phyloP scores from a whole-genome alignment of 2,888 invertebrate genomes.

The Apodemia duryi region DNA sequence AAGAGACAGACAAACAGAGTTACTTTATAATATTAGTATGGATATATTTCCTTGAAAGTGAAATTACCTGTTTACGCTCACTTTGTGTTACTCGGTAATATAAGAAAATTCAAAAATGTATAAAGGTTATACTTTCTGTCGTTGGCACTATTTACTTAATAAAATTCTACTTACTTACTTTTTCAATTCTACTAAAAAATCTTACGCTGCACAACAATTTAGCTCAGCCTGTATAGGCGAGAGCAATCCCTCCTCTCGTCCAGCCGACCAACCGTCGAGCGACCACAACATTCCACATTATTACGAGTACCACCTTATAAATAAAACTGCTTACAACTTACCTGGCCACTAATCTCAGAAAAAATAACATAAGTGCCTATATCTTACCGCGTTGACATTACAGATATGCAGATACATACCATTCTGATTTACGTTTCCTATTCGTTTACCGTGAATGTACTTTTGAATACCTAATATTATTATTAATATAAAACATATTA shows the following conservation, averaged over 20 bases:
- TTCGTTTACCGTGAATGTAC: slow-evolving; percentile 10
- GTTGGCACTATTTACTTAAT: too few species aligned
- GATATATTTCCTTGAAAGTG: too few species aligned
- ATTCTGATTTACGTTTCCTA: slow-evolving; percentile 25
- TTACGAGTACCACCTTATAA: slow-evolving; percentile 64
- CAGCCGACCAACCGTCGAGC: slow-evolving; percentile 43
- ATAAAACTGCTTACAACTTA: slow-evolving; percentile 64
- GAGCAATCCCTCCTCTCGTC: slow-evolving; percentile 41
- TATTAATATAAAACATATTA: too few species aligned
- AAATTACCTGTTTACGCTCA: too few species aligned
- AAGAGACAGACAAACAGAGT: too few species aligned
- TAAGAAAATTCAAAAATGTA: too few species aligned
- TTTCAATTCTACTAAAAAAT: too few species aligned
- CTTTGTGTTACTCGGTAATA: too few species aligned
- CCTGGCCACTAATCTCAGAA: slow-evolving; percentile 56
- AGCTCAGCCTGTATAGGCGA: slow-evolving; percentile 46
- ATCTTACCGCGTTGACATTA: slow-evolving; percentile 60
- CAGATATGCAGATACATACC: slow-evolving; percentile 39
- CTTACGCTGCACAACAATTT: neutral
- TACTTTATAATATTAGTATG: too few species aligned
- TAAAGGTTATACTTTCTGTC: too few species aligned
- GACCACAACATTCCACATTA: slow-evolving; percentile 68
- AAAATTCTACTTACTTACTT: too few species aligned
- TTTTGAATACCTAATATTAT: neutral
- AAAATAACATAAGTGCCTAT: slow-evolving; percentile 44